phyloP scores from a whole-genome alignment of 2,888 invertebrate species.

The Imbricaverruca yamaguchii region DNA sequence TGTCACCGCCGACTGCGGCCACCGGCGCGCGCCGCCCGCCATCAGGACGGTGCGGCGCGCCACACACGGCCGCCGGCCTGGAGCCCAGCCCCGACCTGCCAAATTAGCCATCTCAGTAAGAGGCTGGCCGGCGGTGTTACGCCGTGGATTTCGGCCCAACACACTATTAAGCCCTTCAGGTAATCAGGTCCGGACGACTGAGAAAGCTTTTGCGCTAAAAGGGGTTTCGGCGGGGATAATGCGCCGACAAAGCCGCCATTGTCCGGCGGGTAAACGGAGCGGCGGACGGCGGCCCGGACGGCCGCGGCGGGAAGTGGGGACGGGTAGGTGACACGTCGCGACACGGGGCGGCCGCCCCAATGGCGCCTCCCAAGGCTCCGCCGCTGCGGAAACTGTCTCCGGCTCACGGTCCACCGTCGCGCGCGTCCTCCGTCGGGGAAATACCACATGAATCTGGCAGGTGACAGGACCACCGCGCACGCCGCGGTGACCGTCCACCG shows the following conservation, averaged over 20 bases:
- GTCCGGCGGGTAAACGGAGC: conserved; percentile 4
- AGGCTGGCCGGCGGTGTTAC: background rate
- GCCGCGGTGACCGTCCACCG: background rate
- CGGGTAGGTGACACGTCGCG: background rate
- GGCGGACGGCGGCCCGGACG: background rate
- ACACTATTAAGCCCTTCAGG: conserved; percentile 18
- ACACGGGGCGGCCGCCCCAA: background rate
- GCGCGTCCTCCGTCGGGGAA: background rate
- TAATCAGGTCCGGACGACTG: conserved; percentile 9
- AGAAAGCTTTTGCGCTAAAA: background rate
- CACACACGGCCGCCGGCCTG: background rate
- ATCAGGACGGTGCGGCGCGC: too few relatives aligned
- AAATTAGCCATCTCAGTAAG: background rate
- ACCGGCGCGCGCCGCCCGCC: background rate
- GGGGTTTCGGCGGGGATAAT: conserved; percentile 11
- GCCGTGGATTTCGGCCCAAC: background rate
- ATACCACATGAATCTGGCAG: conserved; percentile 7
- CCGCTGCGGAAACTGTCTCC: background rate
- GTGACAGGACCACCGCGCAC: background rate
- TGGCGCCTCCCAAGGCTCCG: background rate
- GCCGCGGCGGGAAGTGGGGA: background rate
- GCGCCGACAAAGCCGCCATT: background rate
- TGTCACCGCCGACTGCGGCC: background rate
- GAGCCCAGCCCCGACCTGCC: background rate
- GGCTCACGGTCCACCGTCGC: background rate